These are phyloP conservation scores for Orius insidiosus DNA, from an alignment of 1,140 invertebrate genomes.

Conservation along the genomic window DNA sequence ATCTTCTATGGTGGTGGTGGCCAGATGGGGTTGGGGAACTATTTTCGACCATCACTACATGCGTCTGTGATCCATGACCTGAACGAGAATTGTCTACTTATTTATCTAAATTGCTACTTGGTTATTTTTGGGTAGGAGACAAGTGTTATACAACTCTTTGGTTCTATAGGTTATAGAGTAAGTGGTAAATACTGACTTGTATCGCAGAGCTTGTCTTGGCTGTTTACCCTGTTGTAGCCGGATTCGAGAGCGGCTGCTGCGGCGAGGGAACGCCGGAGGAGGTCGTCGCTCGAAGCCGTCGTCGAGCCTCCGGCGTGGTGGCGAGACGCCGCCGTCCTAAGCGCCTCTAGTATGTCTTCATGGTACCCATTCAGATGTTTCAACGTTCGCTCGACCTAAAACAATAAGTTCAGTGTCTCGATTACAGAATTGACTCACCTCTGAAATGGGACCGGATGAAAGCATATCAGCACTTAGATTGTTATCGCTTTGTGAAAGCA, in stretches of 20 bases:
- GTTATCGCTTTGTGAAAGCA: slow-evolving; percentile 48
- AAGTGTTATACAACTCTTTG: neutral
- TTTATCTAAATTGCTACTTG: neutral
- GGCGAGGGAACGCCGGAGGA: slow-evolving; percentile 19
- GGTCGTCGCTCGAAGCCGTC: slow-evolving; percentile 19
- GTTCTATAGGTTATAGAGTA: neutral
- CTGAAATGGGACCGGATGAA: slow-evolving; percentile 23
- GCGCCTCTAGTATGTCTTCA: slow-evolving; percentile 73
- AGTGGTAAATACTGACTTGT: slow-evolving; percentile 12
- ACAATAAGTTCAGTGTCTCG: no score
- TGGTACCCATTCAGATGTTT: slow-evolving; percentile 83
- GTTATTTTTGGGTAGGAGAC: no score
- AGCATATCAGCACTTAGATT: slow-evolving; percentile 21
- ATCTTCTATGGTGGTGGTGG: slow-evolving; percentile 21
- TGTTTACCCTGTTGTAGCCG: slow-evolving; percentile 19
- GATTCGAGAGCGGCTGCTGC: slow-evolving; percentile 15
- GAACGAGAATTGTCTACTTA: slow-evolving; percentile 1
- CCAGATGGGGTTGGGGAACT: slow-evolving; percentile 14
- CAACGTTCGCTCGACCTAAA: slow-evolving; percentile 63
- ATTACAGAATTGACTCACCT: no score
- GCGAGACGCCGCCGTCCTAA: slow-evolving; percentile 52
- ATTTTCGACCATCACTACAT: slow-evolving; percentile 17
- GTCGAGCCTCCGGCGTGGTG: slow-evolving; percentile 16
- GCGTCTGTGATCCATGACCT: slow-evolving; percentile 15
- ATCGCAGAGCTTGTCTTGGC: slow-evolving; percentile 22